Evolutionary conservation across 2,113 vertebrate genomes (phyloP).

Genomic region (Apus apus): DNA sequence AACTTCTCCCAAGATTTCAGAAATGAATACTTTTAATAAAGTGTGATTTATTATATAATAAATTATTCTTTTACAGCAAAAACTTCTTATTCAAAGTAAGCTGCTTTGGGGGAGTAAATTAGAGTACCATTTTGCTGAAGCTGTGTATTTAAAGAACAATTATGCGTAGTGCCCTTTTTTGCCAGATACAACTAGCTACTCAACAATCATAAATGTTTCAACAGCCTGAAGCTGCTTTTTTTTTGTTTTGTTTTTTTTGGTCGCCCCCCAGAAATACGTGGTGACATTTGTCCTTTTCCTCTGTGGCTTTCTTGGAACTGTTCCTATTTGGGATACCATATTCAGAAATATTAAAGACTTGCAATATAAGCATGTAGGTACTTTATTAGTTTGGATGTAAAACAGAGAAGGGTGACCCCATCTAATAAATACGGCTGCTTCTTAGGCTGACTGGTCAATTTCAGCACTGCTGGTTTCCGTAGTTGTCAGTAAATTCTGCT

Average conservation of each 20-base stretch:
- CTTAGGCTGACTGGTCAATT: neutral
- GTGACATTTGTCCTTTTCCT: neutral
- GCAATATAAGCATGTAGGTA: neutral
- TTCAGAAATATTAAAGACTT: neutral
- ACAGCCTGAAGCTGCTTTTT: neutral
- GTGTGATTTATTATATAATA: neutral
- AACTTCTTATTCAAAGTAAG: neutral
- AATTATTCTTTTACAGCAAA: neutral
- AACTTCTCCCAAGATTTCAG: neutral
- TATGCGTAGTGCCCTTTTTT: neutral
- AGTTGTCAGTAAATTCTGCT: neutral
- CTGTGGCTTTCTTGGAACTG: neutral
- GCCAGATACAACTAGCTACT: neutral
- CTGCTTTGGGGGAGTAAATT: neutral
- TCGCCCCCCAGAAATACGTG: neutral
- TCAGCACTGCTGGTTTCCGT: neutral
- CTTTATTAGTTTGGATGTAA: neutral
- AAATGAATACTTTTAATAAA: constrained; percentile 4
- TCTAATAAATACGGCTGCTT: neutral
- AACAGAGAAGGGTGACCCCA: neutral
- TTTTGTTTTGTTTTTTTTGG: neutral
- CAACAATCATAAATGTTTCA: neutral
- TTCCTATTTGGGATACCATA: neutral
- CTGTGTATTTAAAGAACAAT: neutral
- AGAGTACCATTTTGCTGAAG: neutral